A percentile compares a stretch with the other conserved stretches of the same genome.
Evolutionary conservation across 1,140 invertebrate genomes (phyloP).

Genomic region (Drosophila ironensis): DNA sequence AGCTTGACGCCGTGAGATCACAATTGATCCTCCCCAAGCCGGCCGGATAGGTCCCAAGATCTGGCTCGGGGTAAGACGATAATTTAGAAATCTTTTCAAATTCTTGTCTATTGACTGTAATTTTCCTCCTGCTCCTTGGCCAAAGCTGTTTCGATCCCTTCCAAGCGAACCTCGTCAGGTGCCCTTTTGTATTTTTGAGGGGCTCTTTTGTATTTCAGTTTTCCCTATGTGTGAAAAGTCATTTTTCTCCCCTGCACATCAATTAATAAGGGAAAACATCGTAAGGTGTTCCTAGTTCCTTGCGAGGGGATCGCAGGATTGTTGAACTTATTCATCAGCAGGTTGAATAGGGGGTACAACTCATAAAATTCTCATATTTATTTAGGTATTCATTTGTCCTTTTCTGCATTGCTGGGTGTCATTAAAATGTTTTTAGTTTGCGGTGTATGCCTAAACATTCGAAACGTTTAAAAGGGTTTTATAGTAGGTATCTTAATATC

Average conservation of each 20-base stretch:
- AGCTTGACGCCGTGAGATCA: slow-evolving; percentile 66
- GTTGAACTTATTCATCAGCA: not conserved
- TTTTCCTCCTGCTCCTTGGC: slow-evolving; percentile 1
- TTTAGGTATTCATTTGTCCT: too few relatives aligned
- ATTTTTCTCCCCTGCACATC: slow-evolving; percentile 30
- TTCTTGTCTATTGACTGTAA: slow-evolving; percentile 21
- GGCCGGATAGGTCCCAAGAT: not conserved
- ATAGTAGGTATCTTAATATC: too few relatives aligned
- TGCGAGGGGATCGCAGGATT: not conserved
- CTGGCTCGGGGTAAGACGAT: slow-evolving; percentile 27
- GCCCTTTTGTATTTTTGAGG: slow-evolving; percentile 18
- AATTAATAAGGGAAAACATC: slow-evolving; percentile 34
- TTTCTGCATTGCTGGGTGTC: too few relatives aligned
- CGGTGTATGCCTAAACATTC: too few relatives aligned
- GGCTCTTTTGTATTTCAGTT: slow-evolving; percentile 12
- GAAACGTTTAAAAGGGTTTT: too few relatives aligned
- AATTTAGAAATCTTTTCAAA: slow-evolving; percentile 75
- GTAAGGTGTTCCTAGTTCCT: slow-evolving; percentile 3
- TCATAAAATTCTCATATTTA: too few relatives aligned
- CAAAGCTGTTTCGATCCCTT: slow-evolving; percentile 25
- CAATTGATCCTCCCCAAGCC: slow-evolving; percentile 68
- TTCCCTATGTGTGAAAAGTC: slow-evolving; percentile 50
- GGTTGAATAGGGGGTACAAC: not conserved
- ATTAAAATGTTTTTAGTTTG: too few relatives aligned
- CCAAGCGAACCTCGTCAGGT: slow-evolving; percentile 24